Evolutionary conservation across 2,888 invertebrate genomes (phyloP).

Genomic region (Sylvicola fuscatus): DNA sequence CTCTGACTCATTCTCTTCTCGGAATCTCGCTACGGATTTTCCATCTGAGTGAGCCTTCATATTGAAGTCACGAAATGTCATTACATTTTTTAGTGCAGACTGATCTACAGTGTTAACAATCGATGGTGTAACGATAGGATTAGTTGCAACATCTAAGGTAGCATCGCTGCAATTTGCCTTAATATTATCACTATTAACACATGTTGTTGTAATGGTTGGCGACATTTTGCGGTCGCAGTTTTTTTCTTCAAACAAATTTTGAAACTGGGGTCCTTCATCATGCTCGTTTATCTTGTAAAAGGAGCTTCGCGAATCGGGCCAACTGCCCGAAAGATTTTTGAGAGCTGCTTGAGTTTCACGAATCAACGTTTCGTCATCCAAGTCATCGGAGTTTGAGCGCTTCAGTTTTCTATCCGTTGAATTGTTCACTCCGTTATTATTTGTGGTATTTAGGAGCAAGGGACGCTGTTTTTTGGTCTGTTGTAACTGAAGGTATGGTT

Average conservation of each 20-base stretch:
- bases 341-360: constrained; percentile 75
- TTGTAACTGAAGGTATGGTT: constrained; percentile 7
- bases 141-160: too few species aligned
- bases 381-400: constrained; percentile 15
- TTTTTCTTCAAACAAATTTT: constrained; percentile 68
- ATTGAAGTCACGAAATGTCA: constrained; percentile 27
- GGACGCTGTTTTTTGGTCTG: constrained; percentile 7
- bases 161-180: too few species aligned
- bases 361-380: constrained; percentile 66
- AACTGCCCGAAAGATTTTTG: constrained; percentile 69
- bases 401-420: too few species aligned
- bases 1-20: constrained; percentile 1
- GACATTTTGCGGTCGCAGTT: constrained; percentile 40
- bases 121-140: too few species aligned
- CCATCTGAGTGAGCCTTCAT: not conserved
- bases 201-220: constrained; percentile 25
- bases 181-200: too few species aligned
- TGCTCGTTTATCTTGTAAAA: constrained; percentile 43
- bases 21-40: not conserved
- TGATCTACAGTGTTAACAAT: too few species aligned
- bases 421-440: too few species aligned
- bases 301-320: constrained; percentile 48
- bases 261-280: constrained; percentile 62
- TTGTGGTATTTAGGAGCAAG: not conserved
- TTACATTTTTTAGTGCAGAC: constrained; percentile 34